Evolutionary conservation across 2,888 invertebrate genomes (phyloP).

Genomic region (Galerucella calmariensis): DNA sequence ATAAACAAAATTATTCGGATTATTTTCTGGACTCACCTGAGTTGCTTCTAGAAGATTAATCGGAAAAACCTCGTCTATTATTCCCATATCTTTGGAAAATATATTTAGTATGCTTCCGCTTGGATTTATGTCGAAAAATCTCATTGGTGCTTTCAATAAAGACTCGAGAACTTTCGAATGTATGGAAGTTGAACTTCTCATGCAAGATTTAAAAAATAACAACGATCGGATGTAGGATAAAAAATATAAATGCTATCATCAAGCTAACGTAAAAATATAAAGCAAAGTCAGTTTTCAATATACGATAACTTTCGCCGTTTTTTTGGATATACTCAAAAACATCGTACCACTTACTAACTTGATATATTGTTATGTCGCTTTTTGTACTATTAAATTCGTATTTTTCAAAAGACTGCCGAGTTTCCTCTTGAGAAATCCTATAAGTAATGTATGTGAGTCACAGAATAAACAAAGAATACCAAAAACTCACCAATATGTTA

Average conservation of each 20-base stretch:
- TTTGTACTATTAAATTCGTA: not conserved
- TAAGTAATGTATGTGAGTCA: not conserved
- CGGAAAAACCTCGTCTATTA: constrained; percentile 80
- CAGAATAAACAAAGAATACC: not conserved
- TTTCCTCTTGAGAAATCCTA: constrained; percentile 30
- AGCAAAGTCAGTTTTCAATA: constrained; percentile 46
- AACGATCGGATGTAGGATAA: constrained; percentile 73
- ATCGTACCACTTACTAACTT: not conserved
- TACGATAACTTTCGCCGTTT: not conserved
- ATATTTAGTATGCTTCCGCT: constrained; percentile 81
- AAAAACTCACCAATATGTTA: constrained; percentile 57
- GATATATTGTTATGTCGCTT: not conserved
- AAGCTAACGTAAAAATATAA: constrained; percentile 68
- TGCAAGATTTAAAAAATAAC: constrained; percentile 78
- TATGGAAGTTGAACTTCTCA: constrained; percentile 77
- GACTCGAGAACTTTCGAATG: constrained; percentile 83
- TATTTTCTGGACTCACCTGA: constrained; percentile 62
- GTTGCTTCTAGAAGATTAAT: constrained; percentile 72
- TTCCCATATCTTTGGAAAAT: constrained; percentile 86
- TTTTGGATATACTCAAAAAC: constrained; percentile 22
- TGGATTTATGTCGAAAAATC: constrained; percentile 62
- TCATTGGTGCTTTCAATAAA: constrained; percentile 70
- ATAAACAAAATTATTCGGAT: not conserved
- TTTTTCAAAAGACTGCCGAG: constrained; percentile 9
- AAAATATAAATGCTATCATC: constrained; percentile 69